A percentile compares a stretch with the other conserved stretches of the same genome.
Evolutionary conservation across 2,113 vertebrate species (phyloP).

Genomic region (Thunnus thynnus): DNA sequence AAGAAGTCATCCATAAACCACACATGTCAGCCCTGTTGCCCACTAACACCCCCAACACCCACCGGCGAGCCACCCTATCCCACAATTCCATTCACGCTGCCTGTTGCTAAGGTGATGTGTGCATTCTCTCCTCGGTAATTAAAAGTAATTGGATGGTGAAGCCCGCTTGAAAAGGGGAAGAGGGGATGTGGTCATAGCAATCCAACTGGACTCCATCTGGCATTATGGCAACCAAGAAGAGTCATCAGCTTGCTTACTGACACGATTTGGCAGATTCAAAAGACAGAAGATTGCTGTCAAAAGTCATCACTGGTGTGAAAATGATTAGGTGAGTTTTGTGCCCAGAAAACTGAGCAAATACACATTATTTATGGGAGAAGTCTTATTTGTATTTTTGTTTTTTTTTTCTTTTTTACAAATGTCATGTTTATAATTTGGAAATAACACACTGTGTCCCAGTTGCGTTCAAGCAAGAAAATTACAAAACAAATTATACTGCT

Average conservation of each 20-base stretch:
- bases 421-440: too few relatives aligned
- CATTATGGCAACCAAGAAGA: slow-evolving; percentile 26
- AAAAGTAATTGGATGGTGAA: slow-evolving; percentile 71
- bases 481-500: too few relatives aligned
- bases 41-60: slow-evolving; percentile 62
- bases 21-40: slow-evolving; percentile 61
- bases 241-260: slow-evolving; percentile 3
- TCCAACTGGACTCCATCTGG: slow-evolving; percentile 55
- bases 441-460: too few relatives aligned
- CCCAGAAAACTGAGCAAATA: not conserved
- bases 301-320: not conserved
- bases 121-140: slow-evolving; percentile 64
- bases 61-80: slow-evolving; percentile 30
- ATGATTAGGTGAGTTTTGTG: not conserved
- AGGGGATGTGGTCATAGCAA: slow-evolving; percentile 25
- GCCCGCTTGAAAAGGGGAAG: slow-evolving; percentile 24
- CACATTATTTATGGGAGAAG: not conserved
- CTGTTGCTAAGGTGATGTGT: slow-evolving; percentile 54
- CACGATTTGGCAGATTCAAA: slow-evolving; percentile 11
- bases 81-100: slow-evolving; percentile 13
- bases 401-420: too few relatives aligned
- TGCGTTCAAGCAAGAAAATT: too few relatives aligned
- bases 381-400: too few relatives aligned
- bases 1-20: slow-evolving; percentile 73
- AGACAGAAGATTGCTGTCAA: not conserved